Evolutionary conservation across 1,140 invertebrate genomes (phyloP).

Genomic region (Planococcus citri): DNA sequence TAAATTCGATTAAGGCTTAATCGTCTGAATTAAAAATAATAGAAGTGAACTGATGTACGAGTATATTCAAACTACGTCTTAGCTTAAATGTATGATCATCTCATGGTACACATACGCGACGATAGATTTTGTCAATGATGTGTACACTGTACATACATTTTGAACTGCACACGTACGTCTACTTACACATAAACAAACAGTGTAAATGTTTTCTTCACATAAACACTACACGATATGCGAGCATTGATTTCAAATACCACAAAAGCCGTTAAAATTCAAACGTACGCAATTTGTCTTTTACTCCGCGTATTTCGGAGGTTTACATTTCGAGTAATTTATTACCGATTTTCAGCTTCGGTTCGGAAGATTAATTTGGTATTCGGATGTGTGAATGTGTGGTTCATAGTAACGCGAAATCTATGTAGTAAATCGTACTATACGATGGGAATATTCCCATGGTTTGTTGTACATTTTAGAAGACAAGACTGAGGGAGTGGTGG

Average conservation of each 20-base stretch:
- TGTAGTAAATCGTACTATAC: too few species aligned
- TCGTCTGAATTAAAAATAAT: slow-evolving; percentile 1
- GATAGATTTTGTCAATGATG: neutral
- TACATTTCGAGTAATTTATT: neutral
- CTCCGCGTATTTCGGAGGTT: neutral
- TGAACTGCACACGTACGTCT: too few species aligned
- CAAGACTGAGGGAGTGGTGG: too few species aligned
- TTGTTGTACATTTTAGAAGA: too few species aligned
- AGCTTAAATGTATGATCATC: too few species aligned
- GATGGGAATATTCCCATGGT: too few species aligned
- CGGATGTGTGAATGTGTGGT: neutral
- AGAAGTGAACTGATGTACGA: neutral
- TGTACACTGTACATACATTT: neutral
- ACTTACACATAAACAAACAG: neutral
- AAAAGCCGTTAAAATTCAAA: slow-evolving; percentile 1
- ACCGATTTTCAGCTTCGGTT: neutral
- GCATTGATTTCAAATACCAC: neutral
- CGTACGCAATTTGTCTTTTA: neutral
- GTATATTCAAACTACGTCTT: too few species aligned
- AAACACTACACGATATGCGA: neutral
- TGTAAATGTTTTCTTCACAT: neutral
- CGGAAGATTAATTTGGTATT: neutral
- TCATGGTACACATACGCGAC: too few species aligned
- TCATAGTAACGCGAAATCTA: neutral
- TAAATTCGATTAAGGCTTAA: slow-evolving; percentile 8